Evolutionary conservation across 1,140 invertebrate genomes (phyloP), one percentile per base, ranked within the genome.

Genomic region (Zaprionus ornatus): DNA sequence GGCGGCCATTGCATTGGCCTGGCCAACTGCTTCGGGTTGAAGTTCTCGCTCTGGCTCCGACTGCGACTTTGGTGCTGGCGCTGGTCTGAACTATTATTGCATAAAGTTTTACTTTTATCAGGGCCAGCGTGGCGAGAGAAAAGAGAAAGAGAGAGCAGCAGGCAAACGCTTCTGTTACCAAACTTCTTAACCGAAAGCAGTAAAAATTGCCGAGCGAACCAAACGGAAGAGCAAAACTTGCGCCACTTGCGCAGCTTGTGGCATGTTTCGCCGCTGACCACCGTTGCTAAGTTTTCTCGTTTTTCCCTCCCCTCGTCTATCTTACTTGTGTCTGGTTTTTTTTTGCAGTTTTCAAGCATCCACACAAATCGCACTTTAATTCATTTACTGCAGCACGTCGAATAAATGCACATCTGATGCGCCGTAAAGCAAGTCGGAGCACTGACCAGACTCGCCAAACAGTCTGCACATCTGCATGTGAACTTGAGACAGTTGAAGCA

Each of bases 71-170:
- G 25, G 7, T 56, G 29, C 54, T 23, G 37, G 59, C 45, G 55
- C 19, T 42, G 23, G 10, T 7, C 45, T 15, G 25, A 17, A 63
- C 64, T 77, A 86, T 86, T 86, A 82, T 87, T 87, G 82, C 79
- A 77, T 82, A 86, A 86, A 86, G 82, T 86, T 86, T 82, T 82
- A 79, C 80, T 86, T 87, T 79, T 87, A 87, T 87, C 76, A 79
- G 72, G 80, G 73, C 76, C 71, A 66, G 21, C 4, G 21, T 0
- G 45, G 23, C n/a, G 40, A 45, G 15, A 45, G 42, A 19, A 9
- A 21, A 21, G 19, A 10, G 45, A 21, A 19, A 21, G 19, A 21
- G 48, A 60, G 42, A 42, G 37, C 45, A 57, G 27, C 25, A 25
- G 52, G 48, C 61, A 3, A 37, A 25, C 64, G 65, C 64, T 59